These are phyloP conservation scores for Oncorhynchus gorbuscha DNA, from an alignment of 2,113 vertebrate species.

Conservation along the genomic window DNA sequence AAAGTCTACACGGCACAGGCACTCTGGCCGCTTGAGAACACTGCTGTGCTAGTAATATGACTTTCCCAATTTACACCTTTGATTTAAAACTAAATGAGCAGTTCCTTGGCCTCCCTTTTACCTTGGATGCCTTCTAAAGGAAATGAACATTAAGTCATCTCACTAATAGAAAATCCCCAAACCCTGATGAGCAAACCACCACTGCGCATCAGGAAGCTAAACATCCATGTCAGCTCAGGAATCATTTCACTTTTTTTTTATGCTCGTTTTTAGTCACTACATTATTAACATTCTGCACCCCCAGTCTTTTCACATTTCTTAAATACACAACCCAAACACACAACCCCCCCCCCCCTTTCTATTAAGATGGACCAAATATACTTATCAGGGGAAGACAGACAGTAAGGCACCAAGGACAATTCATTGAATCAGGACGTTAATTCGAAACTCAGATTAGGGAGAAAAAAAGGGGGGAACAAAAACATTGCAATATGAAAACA, in stretches of 20 bases:
- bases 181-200: not conserved
- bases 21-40: constrained; percentile 17
- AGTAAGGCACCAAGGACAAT: constrained; percentile 65
- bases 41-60: not conserved
- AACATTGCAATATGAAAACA: constrained; percentile 1
- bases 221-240: constrained; percentile 14
- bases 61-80: constrained; percentile 13
- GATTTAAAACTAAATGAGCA: constrained; percentile 28
- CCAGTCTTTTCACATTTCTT: constrained; percentile 13
- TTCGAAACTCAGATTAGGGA: constrained; percentile 29
- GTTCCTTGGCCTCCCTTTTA: not conserved
- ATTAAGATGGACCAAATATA: constrained; percentile 18
- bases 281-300: constrained; percentile 13
- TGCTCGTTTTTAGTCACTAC: constrained; percentile 12
- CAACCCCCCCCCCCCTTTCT: not conserved
- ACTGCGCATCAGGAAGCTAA: constrained; percentile 24
- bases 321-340: constrained; percentile 16
- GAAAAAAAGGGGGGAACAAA: constrained; percentile 31
- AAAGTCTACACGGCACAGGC: constrained; percentile 45
- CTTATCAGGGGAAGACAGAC: not conserved
- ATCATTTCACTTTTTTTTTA: constrained; percentile 24
- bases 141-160: not conserved
- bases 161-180: not conserved
- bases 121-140: constrained; percentile 7
- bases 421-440: constrained; percentile 32